Evolutionary conservation across 2,113 vertebrate species (phyloP), one percentile per base, ranked within the genome.

Genomic region (Anguilla rostrata): DNA sequence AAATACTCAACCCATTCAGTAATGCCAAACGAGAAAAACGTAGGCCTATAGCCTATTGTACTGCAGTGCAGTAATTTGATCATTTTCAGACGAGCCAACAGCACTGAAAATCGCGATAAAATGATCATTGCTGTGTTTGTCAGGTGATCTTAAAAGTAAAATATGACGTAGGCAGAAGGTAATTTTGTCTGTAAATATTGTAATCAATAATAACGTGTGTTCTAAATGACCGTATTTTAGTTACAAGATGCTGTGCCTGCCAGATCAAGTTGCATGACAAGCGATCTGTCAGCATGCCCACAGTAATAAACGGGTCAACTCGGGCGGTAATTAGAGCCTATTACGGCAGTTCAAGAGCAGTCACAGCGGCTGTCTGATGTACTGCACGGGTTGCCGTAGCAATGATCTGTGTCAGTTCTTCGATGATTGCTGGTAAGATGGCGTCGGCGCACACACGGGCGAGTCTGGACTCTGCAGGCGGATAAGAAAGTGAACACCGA

Each of bases 351-450:
- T 86, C 56, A 86, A 34, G 49, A 83, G 82, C 39, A 53, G 49
- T 83, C 49, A 60, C 82, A 46, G 41, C 71, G 87, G 82, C 56
- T 92, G 92, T 91, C 86, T 88, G 87, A 57, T 90, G 90, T 83
- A 84, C 90, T 78, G 88, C 82, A 85, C 89, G 92, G 39, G 90
- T 88, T 92, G 91, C 95, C 95, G 95, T 96, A 96, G 94, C 86
- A 89, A 88, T 92, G 93, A 90, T 90, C 87, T 88, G 87, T 89
- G 93, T 93, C 93, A 91, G 94, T 94, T 94, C 89, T 93, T 94
- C 94, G 94, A 93, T 93, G 92, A 94, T 90, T 91, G 92, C 90
- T 94, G 93, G 92, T 93, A 95, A 96, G 91, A 96, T 96, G 95
- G 95, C 95, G 95, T 93, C 94, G 85, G 90, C 92, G 90, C 90